Evolutionary conservation across 2,797 vertebrate species (phyloP).

Genomic region (Yasuhikotakia modesta): DNA sequence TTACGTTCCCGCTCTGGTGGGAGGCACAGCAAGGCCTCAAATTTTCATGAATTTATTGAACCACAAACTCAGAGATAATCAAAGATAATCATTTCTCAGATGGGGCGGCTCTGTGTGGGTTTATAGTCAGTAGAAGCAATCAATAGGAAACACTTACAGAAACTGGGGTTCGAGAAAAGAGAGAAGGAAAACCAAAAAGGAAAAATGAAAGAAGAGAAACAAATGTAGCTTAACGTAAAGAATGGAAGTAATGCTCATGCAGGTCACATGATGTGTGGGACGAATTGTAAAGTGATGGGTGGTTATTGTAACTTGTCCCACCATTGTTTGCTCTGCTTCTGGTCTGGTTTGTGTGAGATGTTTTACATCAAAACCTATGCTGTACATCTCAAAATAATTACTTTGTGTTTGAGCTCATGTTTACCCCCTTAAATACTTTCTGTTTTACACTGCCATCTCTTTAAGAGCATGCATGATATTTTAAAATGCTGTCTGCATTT

Average conservation of each 20-base stretch:
- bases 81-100: conserved; percentile 65
- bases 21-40: conserved; percentile 45
- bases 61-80: conserved; percentile 65
- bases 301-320: conserved; percentile 1
- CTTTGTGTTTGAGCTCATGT: not conserved
- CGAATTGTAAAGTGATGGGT: not conserved
- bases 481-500: no score
- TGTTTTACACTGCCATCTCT: not conserved
- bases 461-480: no score
- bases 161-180: conserved; percentile 40
- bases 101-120: conserved; percentile 52
- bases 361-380: not conserved
- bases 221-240: conserved; percentile 28
- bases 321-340: not conserved
- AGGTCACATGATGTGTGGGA: conserved; percentile 15
- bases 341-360: not conserved
- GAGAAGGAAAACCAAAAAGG: conserved; percentile 1
- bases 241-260: conserved; percentile 3
- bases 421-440: no score
- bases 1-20: conserved; percentile 21
- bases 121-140: conserved; percentile 55
- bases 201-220: not conserved
- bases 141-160: conserved; percentile 60
- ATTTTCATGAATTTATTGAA: conserved; percentile 64
- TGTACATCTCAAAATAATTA: not conserved